phyloP scores from a whole-genome alignment of 2,888 invertebrate species.

The Ophion ellenae region DNA sequence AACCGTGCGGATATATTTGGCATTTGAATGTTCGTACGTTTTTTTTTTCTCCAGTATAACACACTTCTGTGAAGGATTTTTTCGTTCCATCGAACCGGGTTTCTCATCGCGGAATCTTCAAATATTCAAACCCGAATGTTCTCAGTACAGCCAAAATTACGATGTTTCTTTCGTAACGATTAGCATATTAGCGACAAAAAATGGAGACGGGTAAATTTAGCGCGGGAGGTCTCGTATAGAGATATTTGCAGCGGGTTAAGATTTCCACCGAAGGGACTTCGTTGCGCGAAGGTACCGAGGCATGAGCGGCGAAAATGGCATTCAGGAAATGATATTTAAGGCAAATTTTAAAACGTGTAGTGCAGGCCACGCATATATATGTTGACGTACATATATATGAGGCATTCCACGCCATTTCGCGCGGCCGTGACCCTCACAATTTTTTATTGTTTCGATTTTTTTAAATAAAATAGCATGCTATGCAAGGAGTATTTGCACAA shows the following conservation, averaged over 20 bases:
- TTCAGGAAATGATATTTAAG: conserved; percentile 67
- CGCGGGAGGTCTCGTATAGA: neutral
- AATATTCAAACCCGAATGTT: neutral
- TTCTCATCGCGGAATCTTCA: neutral
- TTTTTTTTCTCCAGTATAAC: neutral
- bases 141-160: neutral
- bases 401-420: too few species aligned
- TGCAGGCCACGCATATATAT: conserved; percentile 68
- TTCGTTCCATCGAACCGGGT: neutral
- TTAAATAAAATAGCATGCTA: too few species aligned
- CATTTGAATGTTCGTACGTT: neutral
- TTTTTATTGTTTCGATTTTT: too few species aligned
- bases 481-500: too few species aligned
- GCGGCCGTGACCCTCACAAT: too few species aligned
- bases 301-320: conserved; percentile 58
- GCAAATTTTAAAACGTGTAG: conserved; percentile 64
- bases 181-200: neutral
- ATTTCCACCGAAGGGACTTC: conserved; percentile 5
- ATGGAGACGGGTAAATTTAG: neutral
- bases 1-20: neutral
- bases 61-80: neutral
- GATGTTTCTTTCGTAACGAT: neutral
- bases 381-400: conserved; percentile 63
- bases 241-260: neutral
- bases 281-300: conserved; percentile 41